Conservation (phyloP, 2,888 invertebrate species). For the Microplitis manilae region DNA sequence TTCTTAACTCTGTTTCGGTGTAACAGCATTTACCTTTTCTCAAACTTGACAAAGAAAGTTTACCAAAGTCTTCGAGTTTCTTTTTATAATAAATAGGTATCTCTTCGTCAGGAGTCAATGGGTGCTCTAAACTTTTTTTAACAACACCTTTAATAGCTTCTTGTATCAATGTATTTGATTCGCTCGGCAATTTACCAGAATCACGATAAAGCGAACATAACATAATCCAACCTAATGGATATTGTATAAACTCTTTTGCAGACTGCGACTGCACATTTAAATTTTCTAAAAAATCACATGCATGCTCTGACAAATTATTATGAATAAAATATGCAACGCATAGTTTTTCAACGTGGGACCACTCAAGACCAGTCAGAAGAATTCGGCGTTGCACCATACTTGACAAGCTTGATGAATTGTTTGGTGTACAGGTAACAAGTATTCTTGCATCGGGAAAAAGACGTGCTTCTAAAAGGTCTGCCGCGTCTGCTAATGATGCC, state of each 20-base stretch:
- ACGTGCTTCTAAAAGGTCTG: conserved; percentile 74
- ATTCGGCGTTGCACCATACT: conserved; percentile 73
- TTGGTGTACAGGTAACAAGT: conserved; percentile 73
- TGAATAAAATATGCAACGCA: conserved; percentile 73
- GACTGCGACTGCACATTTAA: conserved; percentile 69
- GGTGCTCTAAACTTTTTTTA: conserved; percentile 68
- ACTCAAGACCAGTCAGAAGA: conserved; percentile 72
- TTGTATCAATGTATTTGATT: conserved; percentile 67
- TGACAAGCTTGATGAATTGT: conserved; percentile 68
- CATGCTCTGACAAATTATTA: conserved; percentile 68
- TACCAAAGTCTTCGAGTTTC: conserved; percentile 74
- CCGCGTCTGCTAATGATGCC: conserved; percentile 71
- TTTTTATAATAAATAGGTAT: conserved; percentile 71
- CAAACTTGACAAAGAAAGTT: conserved; percentile 72
- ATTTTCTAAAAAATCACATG: conserved; percentile 68
- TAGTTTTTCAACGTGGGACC: conserved; percentile 72
- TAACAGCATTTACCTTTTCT: conserved; percentile 73
- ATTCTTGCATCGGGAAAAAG: conserved; percentile 74
- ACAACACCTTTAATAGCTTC: conserved; percentile 72
- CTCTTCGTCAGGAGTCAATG: conserved; percentile 62
- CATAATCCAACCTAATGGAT: conserved; percentile 74
- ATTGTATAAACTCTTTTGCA: conserved; percentile 71
- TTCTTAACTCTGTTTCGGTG: conserved; percentile 73
- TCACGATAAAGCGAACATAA: conserved; percentile 74
- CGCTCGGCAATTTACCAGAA: conserved; percentile 64